Conservation (phyloP, 1,140 invertebrate genomes). For the Lepidotrigona ventralis region DNA sequence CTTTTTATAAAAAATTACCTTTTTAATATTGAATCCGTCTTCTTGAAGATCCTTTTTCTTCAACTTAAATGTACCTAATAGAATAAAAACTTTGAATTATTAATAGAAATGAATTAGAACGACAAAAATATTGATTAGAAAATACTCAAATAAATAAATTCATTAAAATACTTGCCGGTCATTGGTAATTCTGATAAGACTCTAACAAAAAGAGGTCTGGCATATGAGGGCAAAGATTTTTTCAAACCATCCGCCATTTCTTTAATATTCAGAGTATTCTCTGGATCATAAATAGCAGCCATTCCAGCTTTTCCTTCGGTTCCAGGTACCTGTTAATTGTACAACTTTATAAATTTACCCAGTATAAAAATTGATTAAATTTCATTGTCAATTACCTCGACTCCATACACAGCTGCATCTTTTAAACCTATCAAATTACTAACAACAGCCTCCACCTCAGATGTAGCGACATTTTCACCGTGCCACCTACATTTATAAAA, state of each 20-base stretch:
- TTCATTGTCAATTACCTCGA: constrained; percentile 83
- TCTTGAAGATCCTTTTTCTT: constrained; percentile 91
- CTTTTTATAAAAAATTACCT: constrained; percentile 47
- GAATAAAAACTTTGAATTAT: constrained; percentile 1
- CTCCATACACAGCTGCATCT: constrained; percentile 92
- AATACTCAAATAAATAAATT: too few relatives aligned
- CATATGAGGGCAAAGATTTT: constrained; percentile 89
- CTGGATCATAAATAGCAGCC: constrained; percentile 93
- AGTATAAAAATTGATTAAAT: too few relatives aligned
- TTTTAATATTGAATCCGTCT: constrained; percentile 87
- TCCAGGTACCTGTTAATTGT: constrained; percentile 83
- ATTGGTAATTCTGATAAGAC: constrained; percentile 88
- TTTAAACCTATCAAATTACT: constrained; percentile 88
- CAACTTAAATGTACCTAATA: constrained; percentile 92
- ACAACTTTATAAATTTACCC: background rate
- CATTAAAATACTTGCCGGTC: constrained; percentile 83
- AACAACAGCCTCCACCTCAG: constrained; percentile 96
- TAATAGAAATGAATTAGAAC: background rate
- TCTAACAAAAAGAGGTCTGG: constrained; percentile 94
- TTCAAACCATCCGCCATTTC: constrained; percentile 84
- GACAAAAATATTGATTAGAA: background rate
- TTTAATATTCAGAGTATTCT: constrained; percentile 84
- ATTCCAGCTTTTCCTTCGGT: constrained; percentile 97
- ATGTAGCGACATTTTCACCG: constrained; percentile 98
- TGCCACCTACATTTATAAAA: constrained; percentile 84